Evolutionary conservation across 1,140 invertebrate species (phyloP), one percentile per base, ranked within the genome.

Genomic region (Papilio machaon): DNA sequence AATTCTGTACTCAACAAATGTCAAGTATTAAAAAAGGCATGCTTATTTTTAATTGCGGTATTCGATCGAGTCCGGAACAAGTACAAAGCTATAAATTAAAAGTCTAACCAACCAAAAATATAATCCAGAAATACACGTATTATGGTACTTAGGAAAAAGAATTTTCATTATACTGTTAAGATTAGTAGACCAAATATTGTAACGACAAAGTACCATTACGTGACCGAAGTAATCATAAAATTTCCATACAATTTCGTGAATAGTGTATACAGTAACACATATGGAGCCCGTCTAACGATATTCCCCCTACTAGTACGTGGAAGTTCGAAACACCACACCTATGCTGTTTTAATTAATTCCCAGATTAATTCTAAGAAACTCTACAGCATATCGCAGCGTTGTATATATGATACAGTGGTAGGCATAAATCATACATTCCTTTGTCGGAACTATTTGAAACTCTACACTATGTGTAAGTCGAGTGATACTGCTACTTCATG

Each of bases 321-420:
- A 67, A 67, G 30, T 67, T 67, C 64, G 64, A 67, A 35, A 67
- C 64, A 30, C 64, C 64, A 35, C 64, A 67, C 64, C 64, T 67
- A 67, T 67, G 30, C 64, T 67, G 64, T 67, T 67, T 67, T 67
- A 49, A 75, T 75, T 75, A 75, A 47, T 75, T 49, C 73, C 38
- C 38, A 75, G 73, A 75, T 47, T 75, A 75, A 75, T 75, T 75
- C 73, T 75, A 75, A 75, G 73, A 75, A 75, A 75, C 73, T 75
- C 73, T 47, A 75, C 47, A 47, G 19, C 19, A 46, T 75, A 75
- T 75, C 43, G 46, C 43, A 30, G 73, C 49, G 17, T 74, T 43
- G 43, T 47, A 74, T 74, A 17, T 49, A 75, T 52, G 73, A 49
- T 75, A 47, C 46, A 49, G 47, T 2, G 11, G 30, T 52, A 54